phyloP scores from a whole-genome alignment of 2,888 invertebrate species.

The Acleris holmiana region DNA sequence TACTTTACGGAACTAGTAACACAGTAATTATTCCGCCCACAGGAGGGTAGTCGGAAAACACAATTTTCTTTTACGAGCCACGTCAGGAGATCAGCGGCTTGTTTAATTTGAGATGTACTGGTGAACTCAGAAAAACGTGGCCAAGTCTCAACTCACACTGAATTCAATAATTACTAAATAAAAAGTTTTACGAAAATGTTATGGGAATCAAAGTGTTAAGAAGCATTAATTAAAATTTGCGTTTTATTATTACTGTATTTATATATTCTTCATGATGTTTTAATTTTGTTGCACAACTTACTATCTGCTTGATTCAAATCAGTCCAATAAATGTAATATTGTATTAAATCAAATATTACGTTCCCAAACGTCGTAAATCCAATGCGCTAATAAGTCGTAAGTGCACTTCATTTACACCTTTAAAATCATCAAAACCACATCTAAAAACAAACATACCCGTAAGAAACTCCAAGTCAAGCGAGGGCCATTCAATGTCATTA shows the following conservation, averaged over 20 bases:
- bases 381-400: no score
- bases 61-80: slow-evolving; percentile 74
- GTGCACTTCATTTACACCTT: background rate
- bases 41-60: slow-evolving; percentile 64
- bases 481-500: slow-evolving; percentile 67
- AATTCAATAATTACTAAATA: no score
- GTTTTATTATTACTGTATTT: no score
- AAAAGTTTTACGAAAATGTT: no score
- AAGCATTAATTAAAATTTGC: no score
- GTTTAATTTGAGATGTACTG: slow-evolving; percentile 11
- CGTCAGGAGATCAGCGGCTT: slow-evolving; percentile 11
- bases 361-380: background rate
- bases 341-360: no score
- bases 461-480: slow-evolving; percentile 34
- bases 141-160: slow-evolving; percentile 8
- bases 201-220: no score
- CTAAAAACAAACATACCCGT: slow-evolving; percentile 20
- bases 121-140: slow-evolving; percentile 1
- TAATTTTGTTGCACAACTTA: no score
- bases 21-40: slow-evolving; percentile 70
- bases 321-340: no score
- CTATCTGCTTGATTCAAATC: no score
- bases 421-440: slow-evolving; percentile 20
- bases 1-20: slow-evolving; percentile 24
- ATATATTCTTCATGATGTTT: no score